Evolutionary conservation across 2,888 invertebrate species (phyloP).

Genomic region (Falcaria lacertinaria): DNA sequence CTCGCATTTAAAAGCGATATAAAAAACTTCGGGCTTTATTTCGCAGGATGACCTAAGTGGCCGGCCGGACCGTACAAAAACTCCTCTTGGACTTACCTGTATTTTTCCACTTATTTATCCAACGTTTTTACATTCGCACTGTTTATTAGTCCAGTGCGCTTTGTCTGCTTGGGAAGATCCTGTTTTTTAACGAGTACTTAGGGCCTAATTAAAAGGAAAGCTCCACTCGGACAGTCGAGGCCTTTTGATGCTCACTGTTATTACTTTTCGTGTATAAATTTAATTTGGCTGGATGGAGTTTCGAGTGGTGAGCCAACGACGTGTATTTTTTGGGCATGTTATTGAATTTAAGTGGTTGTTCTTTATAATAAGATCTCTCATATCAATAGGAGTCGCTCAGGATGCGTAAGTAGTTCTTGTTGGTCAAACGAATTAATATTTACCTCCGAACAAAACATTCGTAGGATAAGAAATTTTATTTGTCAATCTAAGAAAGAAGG

Average conservation of each 20-base stretch:
- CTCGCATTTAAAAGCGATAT: conserved; percentile 78
- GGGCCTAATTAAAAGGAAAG: conserved; percentile 79
- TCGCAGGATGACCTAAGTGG: conserved; percentile 79
- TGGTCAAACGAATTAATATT: not conserved
- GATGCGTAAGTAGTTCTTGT: not conserved
- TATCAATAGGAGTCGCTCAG: conserved; percentile 18
- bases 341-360: conserved; percentile 54
- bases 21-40: conserved; percentile 77
- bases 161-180: conserved; percentile 75
- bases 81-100: conserved; percentile 78
- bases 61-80: conserved; percentile 75
- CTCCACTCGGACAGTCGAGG: conserved; percentile 70
- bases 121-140: conserved; percentile 75
- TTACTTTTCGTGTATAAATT: conserved; percentile 76
- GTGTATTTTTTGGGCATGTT: conserved; percentile 49
- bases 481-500: too few relatives aligned
- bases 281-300: conserved; percentile 71
- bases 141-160: conserved; percentile 71
- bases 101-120: conserved; percentile 80
- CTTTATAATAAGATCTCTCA: conserved; percentile 29
- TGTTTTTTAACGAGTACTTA: conserved; percentile 79
- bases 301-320: conserved; percentile 59
- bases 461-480: too few relatives aligned
- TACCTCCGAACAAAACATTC: too few relatives aligned
- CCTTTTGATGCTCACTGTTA: conserved; percentile 77